Conservation (phyloP, 2,113 vertebrate genomes). For the Nothoprocta pentlandii region DNA sequence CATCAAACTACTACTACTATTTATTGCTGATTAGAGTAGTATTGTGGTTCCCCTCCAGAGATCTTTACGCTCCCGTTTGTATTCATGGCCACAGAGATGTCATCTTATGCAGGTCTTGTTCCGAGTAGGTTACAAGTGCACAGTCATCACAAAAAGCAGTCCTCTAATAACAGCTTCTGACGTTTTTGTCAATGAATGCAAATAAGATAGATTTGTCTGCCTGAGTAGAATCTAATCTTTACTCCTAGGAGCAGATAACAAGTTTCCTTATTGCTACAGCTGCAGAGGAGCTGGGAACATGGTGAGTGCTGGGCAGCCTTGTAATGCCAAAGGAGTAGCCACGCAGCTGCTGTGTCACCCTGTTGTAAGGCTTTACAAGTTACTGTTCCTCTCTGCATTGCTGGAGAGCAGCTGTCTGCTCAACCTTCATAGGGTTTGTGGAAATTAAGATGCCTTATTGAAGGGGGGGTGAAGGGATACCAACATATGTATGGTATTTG, state of each 20-base stretch:
- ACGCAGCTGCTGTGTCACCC: background rate
- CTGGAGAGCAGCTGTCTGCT: background rate
- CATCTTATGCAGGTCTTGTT: slow-evolving; percentile 11
- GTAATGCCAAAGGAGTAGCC: background rate
- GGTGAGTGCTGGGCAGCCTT: background rate
- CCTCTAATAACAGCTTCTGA: slow-evolving; percentile 39
- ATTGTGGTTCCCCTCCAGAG: background rate
- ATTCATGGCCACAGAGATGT: slow-evolving; percentile 2
- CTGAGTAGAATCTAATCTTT: slow-evolving; percentile 37
- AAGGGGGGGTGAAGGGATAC: background rate
- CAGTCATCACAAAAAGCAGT: slow-evolving; percentile 31
- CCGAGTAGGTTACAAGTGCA: slow-evolving; percentile 8
- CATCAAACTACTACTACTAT: too few relatives aligned
- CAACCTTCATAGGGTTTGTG: background rate
- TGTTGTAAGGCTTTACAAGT: background rate
- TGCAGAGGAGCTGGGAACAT: background rate
- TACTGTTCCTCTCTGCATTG: background rate
- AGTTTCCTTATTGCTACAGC: background rate
- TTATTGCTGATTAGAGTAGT: background rate
- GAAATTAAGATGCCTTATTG: background rate
- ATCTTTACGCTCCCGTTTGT: background rate
- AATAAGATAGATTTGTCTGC: slow-evolving; percentile 47
- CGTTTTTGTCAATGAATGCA: slow-evolving; percentile 40
- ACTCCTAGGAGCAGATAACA: background rate
- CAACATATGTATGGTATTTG: background rate